Conservation (phyloP, 2,888 invertebrate genomes). For the Alviniconcha strummeri region DNA sequence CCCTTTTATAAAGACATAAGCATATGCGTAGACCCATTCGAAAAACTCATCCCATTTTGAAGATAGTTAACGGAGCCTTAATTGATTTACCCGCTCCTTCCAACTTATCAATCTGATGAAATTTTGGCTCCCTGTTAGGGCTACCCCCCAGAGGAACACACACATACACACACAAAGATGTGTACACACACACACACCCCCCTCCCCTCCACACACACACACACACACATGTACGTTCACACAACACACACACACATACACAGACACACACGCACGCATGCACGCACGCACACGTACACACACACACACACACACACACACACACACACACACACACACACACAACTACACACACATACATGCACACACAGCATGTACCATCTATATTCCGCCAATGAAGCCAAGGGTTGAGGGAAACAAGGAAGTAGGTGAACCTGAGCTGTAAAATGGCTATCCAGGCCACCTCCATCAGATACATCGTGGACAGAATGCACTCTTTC, state of each 20-base stretch:
- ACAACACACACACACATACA: not conserved
- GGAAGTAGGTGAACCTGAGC: slow-evolving; percentile 21
- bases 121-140: too few relatives aligned
- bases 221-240: not conserved
- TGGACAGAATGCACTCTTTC: slow-evolving; percentile 15
- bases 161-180: not conserved
- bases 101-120: too few relatives aligned
- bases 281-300: not conserved
- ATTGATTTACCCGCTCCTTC: too few relatives aligned
- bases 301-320: not conserved
- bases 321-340: not conserved
- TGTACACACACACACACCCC: not conserved
- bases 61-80: too few relatives aligned
- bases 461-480: slow-evolving; percentile 18
- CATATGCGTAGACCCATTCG: too few relatives aligned
- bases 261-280: not conserved
- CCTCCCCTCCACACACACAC: not conserved
- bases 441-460: slow-evolving; percentile 16
- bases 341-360: not conserved
- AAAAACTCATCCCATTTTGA: too few relatives aligned
- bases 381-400: not conserved
- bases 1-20: too few relatives aligned
- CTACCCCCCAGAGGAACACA: too few relatives aligned
- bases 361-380: too few relatives aligned
- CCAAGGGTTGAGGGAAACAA: slow-evolving; percentile 19